A percentile compares a stretch with the other conserved stretches of the same genome.
Evolutionary conservation across 1,140 invertebrate species (phyloP).

Genomic region (Gryon sp.): DNA sequence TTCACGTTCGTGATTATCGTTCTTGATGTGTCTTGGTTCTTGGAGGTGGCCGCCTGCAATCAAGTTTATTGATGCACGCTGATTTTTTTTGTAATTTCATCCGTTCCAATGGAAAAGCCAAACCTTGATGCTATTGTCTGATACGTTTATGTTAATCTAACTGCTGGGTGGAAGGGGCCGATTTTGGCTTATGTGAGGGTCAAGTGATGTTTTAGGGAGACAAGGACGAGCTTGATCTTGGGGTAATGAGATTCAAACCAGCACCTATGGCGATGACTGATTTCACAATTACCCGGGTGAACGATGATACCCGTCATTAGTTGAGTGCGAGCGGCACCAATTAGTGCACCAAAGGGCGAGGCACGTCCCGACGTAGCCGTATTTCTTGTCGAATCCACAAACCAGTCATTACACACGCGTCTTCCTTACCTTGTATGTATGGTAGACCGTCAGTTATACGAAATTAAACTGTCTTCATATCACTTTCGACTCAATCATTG

Average conservation of each 20-base stretch:
- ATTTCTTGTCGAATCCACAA: slow-evolving; percentile 61
- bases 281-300: slow-evolving; percentile 31
- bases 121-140: not conserved
- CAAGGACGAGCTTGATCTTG: not conserved
- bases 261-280: slow-evolving; percentile 56
- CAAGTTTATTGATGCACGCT: slow-evolving; percentile 39
- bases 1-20: slow-evolving; percentile 35
- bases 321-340: slow-evolving; percentile 62
- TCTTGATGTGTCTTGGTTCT: slow-evolving; percentile 19
- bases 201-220: not conserved
- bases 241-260: slow-evolving; percentile 37
- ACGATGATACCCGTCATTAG: slow-evolving; percentile 68
- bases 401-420: slow-evolving; percentile 72
- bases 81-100: no score
- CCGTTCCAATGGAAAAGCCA: no score
- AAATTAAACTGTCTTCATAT: slow-evolving; percentile 48
- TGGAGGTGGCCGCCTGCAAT: slow-evolving; percentile 26
- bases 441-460: slow-evolving; percentile 68
- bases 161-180: not conserved
- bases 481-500: slow-evolving; percentile 4
- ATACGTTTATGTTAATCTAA: not conserved
- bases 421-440: slow-evolving; percentile 35
- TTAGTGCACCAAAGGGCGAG: slow-evolving; percentile 63
- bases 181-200: slow-evolving; percentile 5
- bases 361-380: slow-evolving; percentile 38